These are phyloP conservation scores for Cyclophora punctaria DNA, from an alignment of 2,888 invertebrate genomes.

Conservation along the genomic window DNA sequence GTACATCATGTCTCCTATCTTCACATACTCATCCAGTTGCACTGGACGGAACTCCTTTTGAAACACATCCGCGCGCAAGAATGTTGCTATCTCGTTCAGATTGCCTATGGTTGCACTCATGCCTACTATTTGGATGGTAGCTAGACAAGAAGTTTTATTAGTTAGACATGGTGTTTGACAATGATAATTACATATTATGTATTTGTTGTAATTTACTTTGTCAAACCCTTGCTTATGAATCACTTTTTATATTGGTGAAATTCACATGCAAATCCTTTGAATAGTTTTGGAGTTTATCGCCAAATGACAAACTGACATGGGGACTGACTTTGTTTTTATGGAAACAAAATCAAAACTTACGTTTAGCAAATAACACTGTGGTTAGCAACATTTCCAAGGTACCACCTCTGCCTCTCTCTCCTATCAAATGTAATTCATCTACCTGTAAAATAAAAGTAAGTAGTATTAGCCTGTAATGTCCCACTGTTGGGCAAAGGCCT, in stretches of 20 bases:
- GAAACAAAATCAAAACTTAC: conserved; percentile 56
- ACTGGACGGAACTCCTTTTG: conserved; percentile 92
- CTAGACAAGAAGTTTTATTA: conserved; percentile 19
- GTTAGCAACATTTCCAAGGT: conserved; percentile 88
- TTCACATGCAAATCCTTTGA: too few relatives aligned
- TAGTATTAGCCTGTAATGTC: too few relatives aligned
- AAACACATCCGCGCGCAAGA: conserved; percentile 88
- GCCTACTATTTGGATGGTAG: conserved; percentile 88
- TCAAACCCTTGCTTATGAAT: too few relatives aligned
- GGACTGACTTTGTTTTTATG: too few relatives aligned
- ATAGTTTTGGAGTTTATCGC: too few relatives aligned
- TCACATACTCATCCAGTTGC: conserved; percentile 87
- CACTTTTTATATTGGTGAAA: too few relatives aligned
- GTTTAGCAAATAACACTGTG: conserved; percentile 82
- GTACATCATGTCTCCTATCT: conserved; percentile 75
- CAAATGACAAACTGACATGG: too few relatives aligned
- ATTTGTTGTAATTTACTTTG: too few relatives aligned
- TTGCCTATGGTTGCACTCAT: conserved; percentile 99
- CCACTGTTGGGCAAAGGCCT: too few relatives aligned
- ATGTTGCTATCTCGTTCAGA: conserved; percentile 84
- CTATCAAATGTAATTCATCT: conserved; percentile 95
- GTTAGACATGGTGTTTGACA: too few relatives aligned
- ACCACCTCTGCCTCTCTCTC: conserved; percentile 89
- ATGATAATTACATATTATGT: too few relatives aligned
- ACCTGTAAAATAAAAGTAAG: conserved; percentile 60